Percentiles rank a stretch among this genome's conserved stretches.
Conservation (phyloP, 2,797 vertebrate species). For the Melanotaenia maccullochi region DNA sequence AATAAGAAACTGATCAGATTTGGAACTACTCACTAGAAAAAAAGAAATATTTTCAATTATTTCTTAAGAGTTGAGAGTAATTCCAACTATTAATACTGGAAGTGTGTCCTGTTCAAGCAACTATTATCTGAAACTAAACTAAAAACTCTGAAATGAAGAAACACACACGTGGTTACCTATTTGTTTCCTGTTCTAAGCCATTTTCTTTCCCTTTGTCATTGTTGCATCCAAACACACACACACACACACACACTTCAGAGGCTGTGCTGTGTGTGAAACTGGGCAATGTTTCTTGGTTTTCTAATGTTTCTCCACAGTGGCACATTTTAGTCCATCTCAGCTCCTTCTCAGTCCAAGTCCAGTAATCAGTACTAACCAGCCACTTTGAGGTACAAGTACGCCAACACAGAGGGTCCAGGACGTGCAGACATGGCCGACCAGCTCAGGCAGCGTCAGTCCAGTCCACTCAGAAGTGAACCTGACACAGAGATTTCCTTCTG, state of each 20-base stretch:
- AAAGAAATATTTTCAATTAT: too few species aligned
- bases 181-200: conserved; percentile 34
- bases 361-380: conserved; percentile 72
- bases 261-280: conserved; percentile 59
- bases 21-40: neutral
- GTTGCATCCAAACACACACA: conserved; percentile 36
- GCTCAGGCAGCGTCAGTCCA: conserved; percentile 52
- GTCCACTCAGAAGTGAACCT: conserved; percentile 42
- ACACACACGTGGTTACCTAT: conserved; percentile 1
- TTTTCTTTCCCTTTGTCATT: conserved; percentile 12
- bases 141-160: too few species aligned
- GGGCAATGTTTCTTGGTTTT: conserved; percentile 69
- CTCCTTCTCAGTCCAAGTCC: conserved; percentile 59
- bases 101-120: too few species aligned
- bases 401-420: conserved; percentile 48
- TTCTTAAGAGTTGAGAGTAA: too few species aligned
- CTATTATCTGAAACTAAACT: too few species aligned
- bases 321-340: conserved; percentile 62
- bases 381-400: conserved; percentile 53
- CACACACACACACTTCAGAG: conserved; percentile 31
- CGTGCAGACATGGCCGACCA: conserved; percentile 30
- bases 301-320: conserved; percentile 68
- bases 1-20: neutral
- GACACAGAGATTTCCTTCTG: conserved; percentile 34
- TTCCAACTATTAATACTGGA: too few species aligned